Conservation (phyloP, 2,888 invertebrate species). For the Kryphioiulus occultus region DNA sequence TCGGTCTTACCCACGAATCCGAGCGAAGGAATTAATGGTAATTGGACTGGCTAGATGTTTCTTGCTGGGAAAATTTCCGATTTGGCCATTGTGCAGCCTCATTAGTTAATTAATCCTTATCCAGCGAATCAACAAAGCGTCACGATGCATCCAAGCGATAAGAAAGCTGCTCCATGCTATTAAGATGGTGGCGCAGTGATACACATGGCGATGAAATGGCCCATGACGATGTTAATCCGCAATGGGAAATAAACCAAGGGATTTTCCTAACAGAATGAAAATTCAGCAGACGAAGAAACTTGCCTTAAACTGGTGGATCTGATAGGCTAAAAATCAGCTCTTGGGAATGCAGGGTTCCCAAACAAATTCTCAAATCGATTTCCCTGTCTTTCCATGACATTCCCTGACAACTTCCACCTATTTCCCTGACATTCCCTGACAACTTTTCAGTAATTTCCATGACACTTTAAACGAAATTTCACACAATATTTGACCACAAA, state of each 20-base stretch:
- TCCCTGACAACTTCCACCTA: no score
- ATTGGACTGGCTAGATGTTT: not conserved
- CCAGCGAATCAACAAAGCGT: constrained; percentile 14
- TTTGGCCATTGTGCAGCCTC: constrained; percentile 20
- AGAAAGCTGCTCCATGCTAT: not conserved
- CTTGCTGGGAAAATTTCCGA: not conserved
- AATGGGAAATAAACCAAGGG: not conserved
- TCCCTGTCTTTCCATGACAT: no score
- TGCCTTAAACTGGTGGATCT: no score
- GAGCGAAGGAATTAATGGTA: not conserved
- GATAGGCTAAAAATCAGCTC: constrained; percentile 10
- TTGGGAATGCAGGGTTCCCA: not conserved
- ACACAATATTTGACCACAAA: no score
- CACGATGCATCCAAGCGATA: not conserved
- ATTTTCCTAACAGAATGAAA: not conserved
- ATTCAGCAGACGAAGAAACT: no score
- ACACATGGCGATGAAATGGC: not conserved
- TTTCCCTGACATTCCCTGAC: no score
- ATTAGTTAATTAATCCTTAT: constrained; percentile 40
- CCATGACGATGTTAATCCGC: not conserved
- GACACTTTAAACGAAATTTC: no score
- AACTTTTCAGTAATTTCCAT: no score
- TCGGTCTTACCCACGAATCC: not conserved
- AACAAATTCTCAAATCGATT: not conserved
- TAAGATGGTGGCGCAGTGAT: not conserved